Conservation (phyloP, 2,113 vertebrate genomes). For the Acrocephalus kingi region DNA sequence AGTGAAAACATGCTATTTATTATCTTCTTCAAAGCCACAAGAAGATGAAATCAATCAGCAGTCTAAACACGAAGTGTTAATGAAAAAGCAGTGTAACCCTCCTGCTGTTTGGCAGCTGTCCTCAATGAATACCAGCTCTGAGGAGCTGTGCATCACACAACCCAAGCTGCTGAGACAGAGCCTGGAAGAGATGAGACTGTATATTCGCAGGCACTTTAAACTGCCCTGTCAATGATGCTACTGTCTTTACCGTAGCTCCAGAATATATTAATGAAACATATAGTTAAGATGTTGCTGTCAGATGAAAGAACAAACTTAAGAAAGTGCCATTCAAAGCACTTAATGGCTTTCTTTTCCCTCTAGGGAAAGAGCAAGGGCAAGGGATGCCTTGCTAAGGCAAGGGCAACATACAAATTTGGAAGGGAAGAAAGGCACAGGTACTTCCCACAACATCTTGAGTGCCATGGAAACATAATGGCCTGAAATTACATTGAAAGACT, state of each 20-base stretch:
- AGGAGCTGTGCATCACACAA: neutral
- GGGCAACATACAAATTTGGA: neutral
- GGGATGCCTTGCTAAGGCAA: neutral
- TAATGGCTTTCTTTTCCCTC: neutral
- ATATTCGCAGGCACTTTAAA: neutral
- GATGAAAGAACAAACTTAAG: neutral
- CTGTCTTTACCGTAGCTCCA: neutral
- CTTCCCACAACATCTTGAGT: neutral
- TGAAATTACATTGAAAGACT: neutral
- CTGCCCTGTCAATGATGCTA: neutral
- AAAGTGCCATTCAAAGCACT: neutral
- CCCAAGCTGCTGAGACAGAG: neutral
- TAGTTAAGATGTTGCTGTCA: neutral
- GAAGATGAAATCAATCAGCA: neutral
- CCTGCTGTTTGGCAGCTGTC: neutral
- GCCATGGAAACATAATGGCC: neutral
- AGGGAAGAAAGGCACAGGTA: neutral
- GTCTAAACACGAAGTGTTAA: neutral
- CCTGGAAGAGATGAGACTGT: neutral
- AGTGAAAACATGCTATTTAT: neutral
- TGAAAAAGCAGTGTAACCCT: neutral
- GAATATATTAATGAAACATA: neutral
- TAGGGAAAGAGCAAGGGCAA: too few species aligned
- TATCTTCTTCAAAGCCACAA: conserved; percentile 8
- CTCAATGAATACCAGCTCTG: neutral